These are phyloP conservation scores for Pseudopleuronectes americanus DNA, from an alignment of 2,797 vertebrate genomes.

Conservation along the genomic window DNA sequence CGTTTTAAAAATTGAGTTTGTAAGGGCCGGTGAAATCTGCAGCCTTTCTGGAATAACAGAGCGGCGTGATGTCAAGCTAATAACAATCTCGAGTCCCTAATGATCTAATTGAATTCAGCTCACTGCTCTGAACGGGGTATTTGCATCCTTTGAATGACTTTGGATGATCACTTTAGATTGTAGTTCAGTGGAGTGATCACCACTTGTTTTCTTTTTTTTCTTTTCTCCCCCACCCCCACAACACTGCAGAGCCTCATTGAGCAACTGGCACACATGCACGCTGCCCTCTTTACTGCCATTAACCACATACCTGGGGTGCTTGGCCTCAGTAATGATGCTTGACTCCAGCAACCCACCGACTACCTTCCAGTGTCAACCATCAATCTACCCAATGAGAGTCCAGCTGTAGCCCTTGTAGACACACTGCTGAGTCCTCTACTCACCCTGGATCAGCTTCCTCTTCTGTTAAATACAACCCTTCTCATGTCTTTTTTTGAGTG, in stretches of 20 bases:
- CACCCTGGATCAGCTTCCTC: conserved; percentile 17
- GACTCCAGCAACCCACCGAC: conserved; percentile 68
- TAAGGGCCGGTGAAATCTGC: conserved; percentile 16
- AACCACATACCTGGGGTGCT: conserved; percentile 72
- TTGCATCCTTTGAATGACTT: conserved; percentile 46
- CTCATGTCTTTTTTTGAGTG: conserved; percentile 13
- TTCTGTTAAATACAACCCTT: conserved; percentile 33
- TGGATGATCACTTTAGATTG: conserved; percentile 54
- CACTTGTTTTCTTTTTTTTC: conserved; percentile 30
- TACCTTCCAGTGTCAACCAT: conserved; percentile 60
- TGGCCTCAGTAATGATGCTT: conserved; percentile 75
- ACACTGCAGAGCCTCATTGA: conserved; percentile 63
- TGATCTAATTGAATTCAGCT: conserved; percentile 48
- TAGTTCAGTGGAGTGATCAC: conserved; percentile 38
- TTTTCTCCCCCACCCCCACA: not conserved
- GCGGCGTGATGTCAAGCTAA: conserved; percentile 54
- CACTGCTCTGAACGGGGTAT: conserved; percentile 47
- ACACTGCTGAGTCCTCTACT: conserved; percentile 21
- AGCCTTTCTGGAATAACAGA: conserved; percentile 34
- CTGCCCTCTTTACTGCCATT: conserved; percentile 64
- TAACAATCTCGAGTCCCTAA: conserved; percentile 47
- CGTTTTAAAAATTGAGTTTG: conserved; percentile 45
- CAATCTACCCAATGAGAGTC: conserved; percentile 61
- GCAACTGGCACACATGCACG: conserved; percentile 62
- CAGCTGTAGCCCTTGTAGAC: conserved; percentile 26